Evolutionary conservation across 1,140 invertebrate species (phyloP).

Genomic region (Hyles vespertilio): DNA sequence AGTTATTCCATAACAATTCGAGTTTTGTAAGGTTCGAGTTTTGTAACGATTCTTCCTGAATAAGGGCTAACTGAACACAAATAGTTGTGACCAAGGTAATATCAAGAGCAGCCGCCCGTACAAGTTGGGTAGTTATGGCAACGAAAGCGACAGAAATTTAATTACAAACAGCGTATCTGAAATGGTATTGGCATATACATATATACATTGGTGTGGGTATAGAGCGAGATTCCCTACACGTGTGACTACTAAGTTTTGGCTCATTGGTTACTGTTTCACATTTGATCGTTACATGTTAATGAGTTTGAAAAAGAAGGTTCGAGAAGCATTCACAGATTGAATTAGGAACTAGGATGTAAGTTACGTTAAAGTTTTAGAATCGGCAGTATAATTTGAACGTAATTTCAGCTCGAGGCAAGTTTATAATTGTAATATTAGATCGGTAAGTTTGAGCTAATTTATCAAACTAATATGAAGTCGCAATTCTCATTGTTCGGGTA

Average conservation of each 20-base stretch:
- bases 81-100: not conserved
- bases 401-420: too few relatives aligned
- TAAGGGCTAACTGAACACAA: too few relatives aligned
- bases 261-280: not conserved
- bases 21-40: too few relatives aligned
- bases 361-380: too few relatives aligned
- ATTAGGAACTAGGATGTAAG: too few relatives aligned
- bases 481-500: too few relatives aligned
- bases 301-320: not conserved
- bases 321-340: not conserved
- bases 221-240: not conserved
- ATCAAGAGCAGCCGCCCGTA: not conserved
- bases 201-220: not conserved
- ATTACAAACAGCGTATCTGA: slow-evolving; percentile 6
- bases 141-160: slow-evolving; percentile 8
- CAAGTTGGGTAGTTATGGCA: slow-evolving; percentile 1
- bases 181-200: slow-evolving; percentile 1
- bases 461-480: too few relatives aligned
- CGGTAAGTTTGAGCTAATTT: too few relatives aligned
- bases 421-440: too few relatives aligned
- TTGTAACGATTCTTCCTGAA: too few relatives aligned
- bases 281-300: not conserved
- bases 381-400: too few relatives aligned
- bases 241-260: slow-evolving; percentile 2
- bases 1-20: too few relatives aligned